Evolutionary conservation across 2,888 invertebrate genomes (phyloP), one percentile per base, ranked within the genome.

Genomic region (Drosophila infuscata): DNA sequence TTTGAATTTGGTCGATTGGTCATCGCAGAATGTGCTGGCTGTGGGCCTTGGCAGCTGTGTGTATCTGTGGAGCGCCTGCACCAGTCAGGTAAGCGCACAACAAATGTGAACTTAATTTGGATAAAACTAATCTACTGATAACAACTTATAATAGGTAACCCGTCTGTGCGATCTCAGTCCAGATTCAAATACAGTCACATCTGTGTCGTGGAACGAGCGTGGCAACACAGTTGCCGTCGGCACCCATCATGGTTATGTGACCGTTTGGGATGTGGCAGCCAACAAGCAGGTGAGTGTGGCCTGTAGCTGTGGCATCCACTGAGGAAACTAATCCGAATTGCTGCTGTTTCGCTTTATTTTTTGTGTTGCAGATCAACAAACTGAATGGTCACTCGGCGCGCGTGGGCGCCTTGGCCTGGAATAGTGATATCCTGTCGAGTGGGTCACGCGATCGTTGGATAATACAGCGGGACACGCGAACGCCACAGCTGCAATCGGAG

Each of bases 1-100:
- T 93, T 94, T 99, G 82, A 99, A 99, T 94, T 95, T 99, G 75
- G 99, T 99, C 41, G 99, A 99, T 93, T 99, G 99, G 99, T 99
- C 99, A 7, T 98, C 99, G 60, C 98, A 98, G 94, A 99, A 99
- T 93, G 98, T 99, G 41, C 95, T 99, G 72, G 98, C 99, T 92
- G 99, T 99, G 4, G 99, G 99, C 0, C 94, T 99, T 29, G 99
- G 99, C 38, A 98, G 98, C 90, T 99, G 99, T 93, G 99, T 99
- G 0, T 99, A 99, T 93, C 94, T 99, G 71, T 99, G 99, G 99
- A 99, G 98, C 89, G 99, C 99, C 12, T 98, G 98, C 92, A 99
- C 99, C 74, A 99, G 99, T 93, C 99, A 99, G 95, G 95, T 95
- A 80, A 91, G 93, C 87, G 48, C 3, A 2, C n/a, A 49, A 11